A percentile compares a stretch with the other conserved stretches of the same genome.
Evolutionary conservation across 2,113 vertebrate species (phyloP).

Genomic region (Vulpes lagopus): DNA sequence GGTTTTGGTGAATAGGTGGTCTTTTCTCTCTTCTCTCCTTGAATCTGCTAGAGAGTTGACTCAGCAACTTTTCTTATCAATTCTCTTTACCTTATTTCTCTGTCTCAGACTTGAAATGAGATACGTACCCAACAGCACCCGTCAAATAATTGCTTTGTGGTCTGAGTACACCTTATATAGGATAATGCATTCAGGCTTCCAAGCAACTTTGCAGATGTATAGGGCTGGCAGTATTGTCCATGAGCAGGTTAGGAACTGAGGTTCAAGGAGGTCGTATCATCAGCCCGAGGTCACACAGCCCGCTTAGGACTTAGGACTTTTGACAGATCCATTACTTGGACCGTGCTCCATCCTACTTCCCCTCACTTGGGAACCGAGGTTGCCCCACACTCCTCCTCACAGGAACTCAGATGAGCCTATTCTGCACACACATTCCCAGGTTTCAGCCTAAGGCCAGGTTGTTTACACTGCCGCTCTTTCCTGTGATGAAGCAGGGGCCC

Average conservation of each 20-base stretch:
- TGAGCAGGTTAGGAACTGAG: not conserved
- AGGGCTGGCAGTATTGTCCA: accelerated
- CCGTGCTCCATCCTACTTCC: not conserved
- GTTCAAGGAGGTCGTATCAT: not conserved
- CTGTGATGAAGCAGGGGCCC: not conserved
- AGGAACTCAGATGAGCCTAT: not conserved
- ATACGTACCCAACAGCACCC: not conserved
- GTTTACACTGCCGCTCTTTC: not conserved
- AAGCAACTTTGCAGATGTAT: not conserved
- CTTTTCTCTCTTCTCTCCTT: not conserved
- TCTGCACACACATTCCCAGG: not conserved
- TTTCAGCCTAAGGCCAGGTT: not conserved
- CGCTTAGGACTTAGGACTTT: not conserved
- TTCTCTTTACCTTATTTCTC: not conserved
- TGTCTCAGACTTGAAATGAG: not conserved
- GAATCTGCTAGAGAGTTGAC: not conserved
- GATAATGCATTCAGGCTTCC: not conserved
- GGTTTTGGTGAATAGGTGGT: too few relatives aligned
- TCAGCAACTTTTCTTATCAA: not conserved
- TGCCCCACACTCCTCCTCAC: not conserved
- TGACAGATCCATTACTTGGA: not conserved
- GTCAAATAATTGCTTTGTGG: not conserved
- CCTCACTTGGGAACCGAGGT: too few relatives aligned
- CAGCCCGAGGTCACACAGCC: not conserved
- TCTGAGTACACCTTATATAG: not conserved